These are phyloP conservation scores for Protula sp. DNA, from an alignment of 2,888 invertebrate genomes.

Conservation along the genomic window DNA sequence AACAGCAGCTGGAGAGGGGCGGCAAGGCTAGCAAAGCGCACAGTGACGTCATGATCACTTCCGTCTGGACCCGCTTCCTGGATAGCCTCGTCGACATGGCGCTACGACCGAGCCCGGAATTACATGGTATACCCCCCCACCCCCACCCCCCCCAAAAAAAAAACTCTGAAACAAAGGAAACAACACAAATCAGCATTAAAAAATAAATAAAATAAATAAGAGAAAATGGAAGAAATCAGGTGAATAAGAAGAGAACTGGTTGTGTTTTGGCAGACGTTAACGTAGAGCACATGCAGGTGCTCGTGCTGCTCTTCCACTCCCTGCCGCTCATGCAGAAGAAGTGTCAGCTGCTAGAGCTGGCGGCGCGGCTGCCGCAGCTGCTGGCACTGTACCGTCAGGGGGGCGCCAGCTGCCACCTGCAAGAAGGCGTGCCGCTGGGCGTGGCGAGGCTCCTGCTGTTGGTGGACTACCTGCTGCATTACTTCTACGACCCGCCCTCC, in stretches of 20 bases:
- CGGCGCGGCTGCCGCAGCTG: slow-evolving; percentile 40
- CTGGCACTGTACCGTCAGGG: slow-evolving; percentile 22
- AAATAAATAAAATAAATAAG: too few species aligned
- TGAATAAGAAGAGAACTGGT: too few species aligned
- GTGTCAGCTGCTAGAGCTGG: slow-evolving; percentile 68
- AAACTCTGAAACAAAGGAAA: too few species aligned
- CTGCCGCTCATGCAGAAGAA: slow-evolving; percentile 95
- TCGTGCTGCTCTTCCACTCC: slow-evolving; percentile 90
- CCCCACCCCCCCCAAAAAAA: too few species aligned
- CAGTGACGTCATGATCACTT: slow-evolving; percentile 81
- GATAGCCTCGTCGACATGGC: slow-evolving; percentile 84
- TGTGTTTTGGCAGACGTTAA: slow-evolving; percentile 84
- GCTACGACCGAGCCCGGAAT: too few species aligned
- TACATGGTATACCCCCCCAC: too few species aligned
- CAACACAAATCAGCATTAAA: too few species aligned
- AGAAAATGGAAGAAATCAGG: too few species aligned
- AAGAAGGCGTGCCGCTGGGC: slow-evolving; percentile 30
- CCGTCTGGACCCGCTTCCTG: slow-evolving; percentile 85
- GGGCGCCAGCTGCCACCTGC: slow-evolving; percentile 2
- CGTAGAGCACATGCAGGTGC: slow-evolving; percentile 88
- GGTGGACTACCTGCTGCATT: slow-evolving; percentile 90
- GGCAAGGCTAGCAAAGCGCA: slow-evolving; percentile 70
- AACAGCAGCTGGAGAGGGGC: slow-evolving; percentile 55
- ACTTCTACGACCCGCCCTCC: slow-evolving; percentile 80
- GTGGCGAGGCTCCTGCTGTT: slow-evolving; percentile 71